These are phyloP conservation scores for Nesometra sesokonis DNA, from an alignment of 35 echinoderm and acorn worm species.

Conservation along the genomic window DNA sequence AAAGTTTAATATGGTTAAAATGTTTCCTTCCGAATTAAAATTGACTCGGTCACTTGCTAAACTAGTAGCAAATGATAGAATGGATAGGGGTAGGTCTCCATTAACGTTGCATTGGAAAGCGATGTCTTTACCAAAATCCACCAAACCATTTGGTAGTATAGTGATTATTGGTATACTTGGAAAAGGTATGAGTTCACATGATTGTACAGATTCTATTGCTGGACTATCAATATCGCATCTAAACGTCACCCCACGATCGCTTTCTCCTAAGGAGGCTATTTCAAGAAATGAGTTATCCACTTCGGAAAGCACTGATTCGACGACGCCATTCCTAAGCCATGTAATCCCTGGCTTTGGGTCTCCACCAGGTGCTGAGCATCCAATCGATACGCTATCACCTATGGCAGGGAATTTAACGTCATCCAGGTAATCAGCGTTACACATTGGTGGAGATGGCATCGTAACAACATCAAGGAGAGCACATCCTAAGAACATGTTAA, in stretches of 20 bases:
- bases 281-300: not conserved
- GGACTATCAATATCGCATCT: not conserved
- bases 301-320: not conserved
- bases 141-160: not conserved
- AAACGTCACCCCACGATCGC: not conserved
- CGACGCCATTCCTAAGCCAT: not conserved
- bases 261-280: not conserved
- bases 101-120: not conserved
- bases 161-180: not conserved
- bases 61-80: not conserved
- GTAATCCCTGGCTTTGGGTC: not conserved
- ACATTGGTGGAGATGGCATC: not conserved
- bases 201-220: not conserved
- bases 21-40: not conserved
- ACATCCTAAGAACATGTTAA: no score
- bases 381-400: not conserved
- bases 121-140: not conserved
- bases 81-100: not conserved
- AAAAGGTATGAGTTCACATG: not conserved
- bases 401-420: not conserved
- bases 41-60: not conserved
- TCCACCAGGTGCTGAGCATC: not conserved
- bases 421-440: not conserved
- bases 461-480: not conserved
- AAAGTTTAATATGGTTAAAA: not conserved